These are phyloP conservation scores for human DNA, from an alignment of 2,113 vertebrate species.

Conservation along the genomic window DNA sequence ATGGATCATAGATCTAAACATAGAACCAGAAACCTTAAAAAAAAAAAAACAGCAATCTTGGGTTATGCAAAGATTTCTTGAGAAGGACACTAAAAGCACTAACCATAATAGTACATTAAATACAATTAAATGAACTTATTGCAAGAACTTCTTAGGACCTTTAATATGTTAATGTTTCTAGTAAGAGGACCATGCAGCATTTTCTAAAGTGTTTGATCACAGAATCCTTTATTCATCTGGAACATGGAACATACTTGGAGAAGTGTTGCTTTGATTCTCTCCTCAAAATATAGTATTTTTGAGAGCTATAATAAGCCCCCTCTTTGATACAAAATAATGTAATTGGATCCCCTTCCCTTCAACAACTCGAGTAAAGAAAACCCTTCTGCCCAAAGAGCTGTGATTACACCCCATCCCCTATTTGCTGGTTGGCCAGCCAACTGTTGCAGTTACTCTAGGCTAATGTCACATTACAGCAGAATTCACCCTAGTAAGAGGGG, in stretches of 20 bases:
- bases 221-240: background rate
- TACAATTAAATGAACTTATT: background rate
- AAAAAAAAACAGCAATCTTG: background rate
- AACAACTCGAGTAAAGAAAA: conserved; percentile 31
- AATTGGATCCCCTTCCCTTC: conserved; percentile 3
- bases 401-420: background rate
- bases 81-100: background rate
- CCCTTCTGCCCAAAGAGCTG: background rate
- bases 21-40: conserved; percentile 21
- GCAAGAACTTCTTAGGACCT: background rate
- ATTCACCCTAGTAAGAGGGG: background rate
- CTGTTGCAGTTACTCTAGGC: background rate
- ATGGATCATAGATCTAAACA: background rate
- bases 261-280: background rate
- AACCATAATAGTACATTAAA: conserved; percentile 30
- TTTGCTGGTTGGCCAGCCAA: background rate
- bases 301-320: background rate
- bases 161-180: conserved; percentile 11
- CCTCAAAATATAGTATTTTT: conserved; percentile 15
- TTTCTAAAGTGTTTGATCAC: background rate
- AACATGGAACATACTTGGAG: background rate
- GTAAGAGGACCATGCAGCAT: background rate
- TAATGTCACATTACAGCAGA: background rate
- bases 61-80: background rate
- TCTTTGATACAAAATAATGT: background rate